Evolutionary conservation across 2,888 invertebrate genomes (phyloP).

Genomic region (Cetonia aurata): DNA sequence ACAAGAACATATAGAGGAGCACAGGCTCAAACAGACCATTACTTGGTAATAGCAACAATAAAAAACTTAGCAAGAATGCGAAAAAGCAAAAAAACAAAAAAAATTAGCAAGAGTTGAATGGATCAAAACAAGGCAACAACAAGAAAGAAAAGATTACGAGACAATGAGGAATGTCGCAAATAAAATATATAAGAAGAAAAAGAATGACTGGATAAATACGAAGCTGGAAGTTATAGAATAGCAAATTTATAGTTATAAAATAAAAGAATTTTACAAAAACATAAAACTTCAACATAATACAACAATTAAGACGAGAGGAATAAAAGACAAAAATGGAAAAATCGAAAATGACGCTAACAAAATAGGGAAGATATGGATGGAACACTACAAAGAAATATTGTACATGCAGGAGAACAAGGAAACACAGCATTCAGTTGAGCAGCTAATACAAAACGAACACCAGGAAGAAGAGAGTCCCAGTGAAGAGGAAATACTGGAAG

Average conservation of each 20-base stretch:
- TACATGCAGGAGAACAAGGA: neutral
- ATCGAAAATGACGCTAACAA: neutral
- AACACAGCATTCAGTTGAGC: neutral
- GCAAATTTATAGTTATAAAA: neutral
- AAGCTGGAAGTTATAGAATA: neutral
- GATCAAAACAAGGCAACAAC: neutral
- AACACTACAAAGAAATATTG: neutral
- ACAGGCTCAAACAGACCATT: neutral
- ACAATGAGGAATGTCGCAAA: neutral
- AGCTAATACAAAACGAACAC: neutral
- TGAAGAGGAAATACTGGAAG: neutral
- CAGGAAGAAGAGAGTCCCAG: neutral
- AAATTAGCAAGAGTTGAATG: neutral
- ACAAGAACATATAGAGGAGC: neutral
- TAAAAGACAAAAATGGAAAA: neutral
- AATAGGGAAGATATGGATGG: neutral
- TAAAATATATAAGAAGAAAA: neutral
- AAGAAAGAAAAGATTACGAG: neutral
- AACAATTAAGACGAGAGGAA: neutral
- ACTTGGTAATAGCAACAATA: constrained; percentile 1
- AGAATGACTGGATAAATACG: neutral
- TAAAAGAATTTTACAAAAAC: neutral
- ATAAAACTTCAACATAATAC: neutral
- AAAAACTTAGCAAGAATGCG: neutral
- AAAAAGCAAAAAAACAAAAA: neutral